Evolutionary conservation across 2,888 invertebrate genomes (phyloP).

Genomic region (Taenaris catops): DNA sequence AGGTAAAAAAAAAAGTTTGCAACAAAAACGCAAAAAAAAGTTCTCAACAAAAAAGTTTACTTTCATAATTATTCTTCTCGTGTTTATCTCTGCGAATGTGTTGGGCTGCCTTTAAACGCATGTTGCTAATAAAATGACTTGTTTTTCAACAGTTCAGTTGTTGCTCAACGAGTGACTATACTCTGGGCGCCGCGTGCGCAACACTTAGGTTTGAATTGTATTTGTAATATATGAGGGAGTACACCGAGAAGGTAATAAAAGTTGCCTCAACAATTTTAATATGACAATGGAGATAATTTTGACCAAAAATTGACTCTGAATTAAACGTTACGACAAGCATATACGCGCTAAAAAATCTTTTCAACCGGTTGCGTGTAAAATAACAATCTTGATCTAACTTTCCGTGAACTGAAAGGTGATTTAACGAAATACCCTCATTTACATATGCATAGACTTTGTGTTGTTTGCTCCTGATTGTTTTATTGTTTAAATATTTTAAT

Average conservation of each 20-base stretch:
- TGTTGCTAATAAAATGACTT: constrained; percentile 78
- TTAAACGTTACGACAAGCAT: too few species aligned
- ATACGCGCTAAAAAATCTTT: too few species aligned
- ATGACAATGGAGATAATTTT: constrained; percentile 51
- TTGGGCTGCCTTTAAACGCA: constrained; percentile 72
- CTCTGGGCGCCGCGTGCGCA: constrained; percentile 77
- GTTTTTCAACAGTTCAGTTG: constrained; percentile 79
- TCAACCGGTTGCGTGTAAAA: too few species aligned
- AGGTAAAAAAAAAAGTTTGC: constrained; percentile 33
- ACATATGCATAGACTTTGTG: too few species aligned
- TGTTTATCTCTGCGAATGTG: constrained; percentile 52
- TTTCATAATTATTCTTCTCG: not conserved
- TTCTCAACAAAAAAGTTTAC: not conserved
- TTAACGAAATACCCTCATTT: too few species aligned
- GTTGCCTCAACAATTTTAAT: constrained; percentile 68
- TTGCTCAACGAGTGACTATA: constrained; percentile 78
- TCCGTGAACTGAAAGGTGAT: too few species aligned
- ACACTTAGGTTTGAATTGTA: constrained; percentile 79
- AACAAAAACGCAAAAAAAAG: not conserved
- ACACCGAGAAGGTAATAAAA: constrained; percentile 72
- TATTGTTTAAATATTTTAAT: too few species aligned
- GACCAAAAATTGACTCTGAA: too few species aligned
- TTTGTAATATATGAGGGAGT: constrained; percentile 75
- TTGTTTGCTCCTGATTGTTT: too few species aligned
- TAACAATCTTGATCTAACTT: too few species aligned